Evolutionary conservation across 64 coral and sea anemone genomes (phyloP), one percentile per base, ranked within the genome.

Genomic region (Catalaphyllia jardinei): DNA sequence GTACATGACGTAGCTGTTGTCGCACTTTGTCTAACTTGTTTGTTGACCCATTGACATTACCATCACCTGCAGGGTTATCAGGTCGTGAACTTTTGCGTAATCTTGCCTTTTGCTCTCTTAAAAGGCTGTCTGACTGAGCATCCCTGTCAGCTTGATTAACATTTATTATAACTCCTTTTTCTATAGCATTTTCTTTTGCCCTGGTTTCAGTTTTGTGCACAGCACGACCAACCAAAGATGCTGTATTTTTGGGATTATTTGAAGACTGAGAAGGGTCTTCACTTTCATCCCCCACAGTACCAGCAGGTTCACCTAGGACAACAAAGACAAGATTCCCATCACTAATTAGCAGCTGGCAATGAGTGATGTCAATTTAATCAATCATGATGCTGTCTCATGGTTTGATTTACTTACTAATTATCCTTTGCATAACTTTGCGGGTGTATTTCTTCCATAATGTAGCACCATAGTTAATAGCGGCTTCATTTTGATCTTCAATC

Each of bases 361-460:
- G 11, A 57, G 9, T 82, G 33, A 54, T 35, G 33, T 1, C 33
- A 35, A n/a, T 0, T 82, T 82, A 50, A 29, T 35, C 5, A 57
- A 52, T 20, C 9, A 17, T 14, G 14, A 31, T 31, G 12, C 69
- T 33, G 10, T 52, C 54, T 87, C 30, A 17, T 35, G 72, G 49
- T 76, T 25, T 22, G 9, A 22, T 60, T 35, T 46, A 73, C 91
- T 93, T 90, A 96, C 91, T 90, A 73, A 30, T 16, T 16, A 83
- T 93, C 51, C 83, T 80, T 57, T 96, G 89, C 61, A 96, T 96
- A 19, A 96, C 91, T 93, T 96, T 96, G 33, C 87, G 81, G 59
- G 94, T 90, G 57, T 93, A 96, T 64, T 96, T 96, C 75, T 89
- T 92, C 94, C 94, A 96, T 7, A 96, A 83, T 75, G 93, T 89